Conservation (phyloP, 2,113 vertebrate species). For the Boulengeromyrus knoepffleri region DNA sequence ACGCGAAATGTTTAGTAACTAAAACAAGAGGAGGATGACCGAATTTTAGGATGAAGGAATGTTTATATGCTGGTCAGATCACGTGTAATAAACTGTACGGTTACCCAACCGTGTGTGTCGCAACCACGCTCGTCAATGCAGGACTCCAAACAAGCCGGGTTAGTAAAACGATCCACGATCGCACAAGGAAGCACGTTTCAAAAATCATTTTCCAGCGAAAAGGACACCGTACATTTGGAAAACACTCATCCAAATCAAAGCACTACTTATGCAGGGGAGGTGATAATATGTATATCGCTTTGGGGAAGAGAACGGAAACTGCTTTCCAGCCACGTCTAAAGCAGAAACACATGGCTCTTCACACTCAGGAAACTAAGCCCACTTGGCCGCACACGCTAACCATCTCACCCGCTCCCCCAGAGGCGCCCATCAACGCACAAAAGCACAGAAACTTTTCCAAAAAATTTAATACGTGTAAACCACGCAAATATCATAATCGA, state of each 20-base stretch:
- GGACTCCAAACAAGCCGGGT: not conserved
- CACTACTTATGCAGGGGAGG: not conserved
- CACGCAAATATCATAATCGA: conserved; percentile 40
- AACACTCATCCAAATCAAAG: not conserved
- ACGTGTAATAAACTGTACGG: not conserved
- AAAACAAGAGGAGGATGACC: not conserved
- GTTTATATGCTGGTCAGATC: not conserved
- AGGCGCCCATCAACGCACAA: not conserved
- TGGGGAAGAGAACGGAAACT: not conserved
- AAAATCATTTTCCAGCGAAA: not conserved
- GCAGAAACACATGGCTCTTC: not conserved
- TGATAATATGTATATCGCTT: not conserved
- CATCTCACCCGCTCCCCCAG: not conserved
- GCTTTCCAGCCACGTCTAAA: not conserved
- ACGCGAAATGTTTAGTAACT: not conserved
- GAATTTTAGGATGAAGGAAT: not conserved
- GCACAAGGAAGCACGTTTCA: not conserved
- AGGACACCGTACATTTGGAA: not conserved
- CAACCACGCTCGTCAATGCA: not conserved
- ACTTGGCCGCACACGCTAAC: not conserved
- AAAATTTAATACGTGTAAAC: conserved; percentile 43
- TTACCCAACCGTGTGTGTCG: not conserved
- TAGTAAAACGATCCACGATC: not conserved
- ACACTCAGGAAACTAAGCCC: not conserved
- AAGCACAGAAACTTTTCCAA: conserved; percentile 21